Evolutionary conservation across 2,797 vertebrate species (phyloP).

Genomic region (Channallabes apus): DNA sequence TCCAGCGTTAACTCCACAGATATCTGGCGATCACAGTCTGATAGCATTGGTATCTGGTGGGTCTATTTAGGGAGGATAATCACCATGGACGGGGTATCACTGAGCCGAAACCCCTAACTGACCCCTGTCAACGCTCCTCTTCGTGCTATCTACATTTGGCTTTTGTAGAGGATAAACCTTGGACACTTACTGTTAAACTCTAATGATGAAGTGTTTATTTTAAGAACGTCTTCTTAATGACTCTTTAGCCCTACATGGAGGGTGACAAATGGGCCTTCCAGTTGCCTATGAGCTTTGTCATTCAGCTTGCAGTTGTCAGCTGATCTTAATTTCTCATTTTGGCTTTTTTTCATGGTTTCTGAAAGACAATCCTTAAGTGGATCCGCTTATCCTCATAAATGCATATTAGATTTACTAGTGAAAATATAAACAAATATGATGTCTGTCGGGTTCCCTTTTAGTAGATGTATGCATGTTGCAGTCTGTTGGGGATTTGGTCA

Average conservation of each 20-base stretch:
- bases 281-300: constrained; percentile 7
- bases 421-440: background rate
- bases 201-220: constrained; percentile 35
- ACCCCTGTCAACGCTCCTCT: constrained; percentile 35
- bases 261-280: background rate
- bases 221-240: constrained; percentile 32
- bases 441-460: background rate
- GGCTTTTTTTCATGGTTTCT: constrained; percentile 7
- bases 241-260: constrained; percentile 42
- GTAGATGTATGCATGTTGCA: background rate
- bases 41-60: constrained; percentile 54
- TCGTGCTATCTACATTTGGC: constrained; percentile 28
- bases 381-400: background rate
- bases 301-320: constrained; percentile 5
- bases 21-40: constrained; percentile 60
- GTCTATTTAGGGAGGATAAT: constrained; percentile 62
- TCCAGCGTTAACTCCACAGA: constrained; percentile 30
- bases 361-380: background rate
- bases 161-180: constrained; percentile 46
- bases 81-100: constrained; percentile 25
- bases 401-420: background rate
- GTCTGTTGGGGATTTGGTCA: background rate
- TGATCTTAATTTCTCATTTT: constrained; percentile 4
- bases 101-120: constrained; percentile 26
- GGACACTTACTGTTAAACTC: constrained; percentile 25